These are phyloP conservation scores for Taphrorychus bicolor DNA, from an alignment of 2,888 invertebrate species.

Conservation along the genomic window DNA sequence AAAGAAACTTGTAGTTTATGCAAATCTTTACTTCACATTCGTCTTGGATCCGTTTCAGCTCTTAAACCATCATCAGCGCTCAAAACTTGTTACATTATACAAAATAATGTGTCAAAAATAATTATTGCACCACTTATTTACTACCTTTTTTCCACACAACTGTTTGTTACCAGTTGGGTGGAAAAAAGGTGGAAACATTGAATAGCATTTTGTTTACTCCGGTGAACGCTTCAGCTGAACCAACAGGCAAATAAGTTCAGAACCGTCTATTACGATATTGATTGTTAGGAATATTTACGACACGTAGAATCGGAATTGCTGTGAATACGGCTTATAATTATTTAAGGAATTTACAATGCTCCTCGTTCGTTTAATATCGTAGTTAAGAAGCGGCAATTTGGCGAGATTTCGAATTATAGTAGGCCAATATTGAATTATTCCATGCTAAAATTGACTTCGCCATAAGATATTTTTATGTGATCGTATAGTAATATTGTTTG, in stretches of 20 bases:
- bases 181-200: too few relatives aligned
- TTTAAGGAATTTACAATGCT: conserved; percentile 12
- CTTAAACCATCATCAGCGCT: too few relatives aligned
- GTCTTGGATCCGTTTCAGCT: too few relatives aligned
- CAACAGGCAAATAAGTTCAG: not conserved
- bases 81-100: too few relatives aligned
- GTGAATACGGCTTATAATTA: conserved; percentile 25
- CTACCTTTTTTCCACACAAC: not conserved
- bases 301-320: conserved; percentile 19
- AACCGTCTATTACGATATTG: not conserved
- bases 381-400: not conserved
- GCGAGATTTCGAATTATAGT: conserved; percentile 4
- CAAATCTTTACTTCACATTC: too few relatives aligned
- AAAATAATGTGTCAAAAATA: too few relatives aligned
- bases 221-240: too few relatives aligned
- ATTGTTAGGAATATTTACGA: conserved; percentile 1
- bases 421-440: conserved; percentile 11
- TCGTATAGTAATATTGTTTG: too few relatives aligned
- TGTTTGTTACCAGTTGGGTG: not conserved
- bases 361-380: not conserved
- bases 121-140: too few relatives aligned
- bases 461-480: not conserved
- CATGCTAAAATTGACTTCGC: not conserved
- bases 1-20: too few relatives aligned
- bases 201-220: too few relatives aligned